phyloP scores from a whole-genome alignment of 2,113 vertebrate genomes.

The Notothenia rossii region DNA sequence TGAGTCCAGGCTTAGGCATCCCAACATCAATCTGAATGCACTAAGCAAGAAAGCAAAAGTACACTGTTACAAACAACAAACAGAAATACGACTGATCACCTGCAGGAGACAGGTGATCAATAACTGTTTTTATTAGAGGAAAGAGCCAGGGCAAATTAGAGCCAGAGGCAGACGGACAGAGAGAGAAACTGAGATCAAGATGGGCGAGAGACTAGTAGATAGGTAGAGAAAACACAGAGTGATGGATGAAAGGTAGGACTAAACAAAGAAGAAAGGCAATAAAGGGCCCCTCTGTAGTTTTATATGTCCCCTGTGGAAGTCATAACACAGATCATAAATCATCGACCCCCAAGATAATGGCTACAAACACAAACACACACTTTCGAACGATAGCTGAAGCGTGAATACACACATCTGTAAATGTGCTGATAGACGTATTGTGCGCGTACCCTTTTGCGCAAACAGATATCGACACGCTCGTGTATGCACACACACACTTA shows the following conservation, averaged over 20 bases:
- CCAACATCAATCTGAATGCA: slow-evolving; percentile 40
- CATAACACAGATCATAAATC: slow-evolving; percentile 76
- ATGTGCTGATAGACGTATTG: slow-evolving; percentile 36
- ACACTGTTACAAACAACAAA: slow-evolving; percentile 35
- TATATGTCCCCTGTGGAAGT: slow-evolving; percentile 73
- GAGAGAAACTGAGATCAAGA: slow-evolving; percentile 23
- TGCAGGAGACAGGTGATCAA: slow-evolving; percentile 69
- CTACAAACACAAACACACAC: slow-evolving; percentile 47
- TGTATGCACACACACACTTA: not conserved
- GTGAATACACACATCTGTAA: slow-evolving; percentile 32
- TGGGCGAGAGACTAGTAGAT: slow-evolving; percentile 12
- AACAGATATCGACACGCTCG: slow-evolving; percentile 1
- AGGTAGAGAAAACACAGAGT: slow-evolving; percentile 35
- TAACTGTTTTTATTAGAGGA: slow-evolving; percentile 67
- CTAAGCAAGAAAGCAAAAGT: slow-evolving; percentile 30
- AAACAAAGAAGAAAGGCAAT: slow-evolving; percentile 78
- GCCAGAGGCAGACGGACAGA: slow-evolving; percentile 18
- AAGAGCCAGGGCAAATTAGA: slow-evolving; percentile 52
- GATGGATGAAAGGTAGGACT: slow-evolving; percentile 69
- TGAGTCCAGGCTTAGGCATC: slow-evolving; percentile 37
- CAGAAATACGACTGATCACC: slow-evolving; percentile 53
- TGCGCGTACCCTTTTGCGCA: not conserved
- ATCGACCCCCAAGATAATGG: slow-evolving; percentile 66
- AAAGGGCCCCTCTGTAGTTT: slow-evolving; percentile 79
- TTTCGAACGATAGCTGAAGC: not conserved